Conservation (phyloP, 2,113 vertebrate species). For the Lepus europaeus region DNA sequence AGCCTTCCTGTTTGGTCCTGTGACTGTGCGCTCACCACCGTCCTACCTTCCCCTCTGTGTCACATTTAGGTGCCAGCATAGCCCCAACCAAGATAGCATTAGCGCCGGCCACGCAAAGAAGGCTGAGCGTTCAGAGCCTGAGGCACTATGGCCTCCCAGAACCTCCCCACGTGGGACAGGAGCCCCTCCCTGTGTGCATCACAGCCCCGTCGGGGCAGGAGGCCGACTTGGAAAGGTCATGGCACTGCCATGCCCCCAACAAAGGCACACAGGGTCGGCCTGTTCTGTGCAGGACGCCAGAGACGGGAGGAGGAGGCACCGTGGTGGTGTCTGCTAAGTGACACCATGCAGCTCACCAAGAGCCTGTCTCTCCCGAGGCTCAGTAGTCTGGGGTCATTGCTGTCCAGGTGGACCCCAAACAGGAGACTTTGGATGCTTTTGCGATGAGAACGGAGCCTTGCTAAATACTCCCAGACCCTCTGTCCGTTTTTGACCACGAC, state of each 20-base stretch:
- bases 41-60: not conserved
- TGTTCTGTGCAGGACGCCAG: not conserved
- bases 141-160: not conserved
- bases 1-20: not conserved
- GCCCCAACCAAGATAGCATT: too few species aligned
- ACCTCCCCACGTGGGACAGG: not conserved
- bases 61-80: not conserved
- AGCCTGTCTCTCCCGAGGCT: conserved; percentile 93
- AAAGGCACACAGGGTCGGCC: not conserved
- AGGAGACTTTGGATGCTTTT: conserved; percentile 92
- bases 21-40: not conserved
- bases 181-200: accelerated
- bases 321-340: accelerated
- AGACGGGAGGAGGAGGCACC: not conserved
- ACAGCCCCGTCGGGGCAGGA: not conserved
- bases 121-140: too few species aligned
- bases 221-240: too few species aligned
- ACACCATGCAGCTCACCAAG: conserved; percentile 87
- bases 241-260: accelerated
- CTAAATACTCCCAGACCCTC: conserved; percentile 90
- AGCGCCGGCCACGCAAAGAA: too few species aligned
- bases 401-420: conserved; percentile 93
- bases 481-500: conserved; percentile 56
- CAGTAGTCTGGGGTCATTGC: conserved; percentile 90
- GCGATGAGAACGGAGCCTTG: conserved; percentile 93